Evolutionary conservation across 2,888 invertebrate genomes (phyloP).

Genomic region (Cantharis rufa): DNA sequence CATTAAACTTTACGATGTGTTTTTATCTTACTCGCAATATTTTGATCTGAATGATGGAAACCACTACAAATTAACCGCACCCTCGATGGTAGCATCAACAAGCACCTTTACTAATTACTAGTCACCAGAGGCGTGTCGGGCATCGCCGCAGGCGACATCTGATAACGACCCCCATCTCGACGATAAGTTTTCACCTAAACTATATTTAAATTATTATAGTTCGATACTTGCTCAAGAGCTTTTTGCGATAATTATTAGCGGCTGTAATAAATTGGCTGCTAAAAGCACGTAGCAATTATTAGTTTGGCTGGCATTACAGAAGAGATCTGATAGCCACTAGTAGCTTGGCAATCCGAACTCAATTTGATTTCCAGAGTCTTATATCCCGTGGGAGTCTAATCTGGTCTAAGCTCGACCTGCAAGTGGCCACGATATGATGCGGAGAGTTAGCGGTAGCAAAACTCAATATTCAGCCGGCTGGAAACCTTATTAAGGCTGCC

Average conservation of each 20-base stretch:
- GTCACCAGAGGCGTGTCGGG: conserved; percentile 29
- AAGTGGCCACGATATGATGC: conserved; percentile 54
- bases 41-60: conserved; percentile 40
- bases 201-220: background rate
- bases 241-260: conserved; percentile 7
- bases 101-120: conserved; percentile 44
- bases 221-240: background rate
- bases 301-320: conserved; percentile 42
- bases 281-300: conserved; percentile 43
- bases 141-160: conserved; percentile 34
- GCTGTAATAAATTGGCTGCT: conserved; percentile 7
- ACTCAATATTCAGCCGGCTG: conserved; percentile 58
- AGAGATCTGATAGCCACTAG: conserved; percentile 47
- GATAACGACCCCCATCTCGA: conserved; percentile 35
- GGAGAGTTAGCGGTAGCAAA: conserved; percentile 49
- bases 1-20: conserved; percentile 47
- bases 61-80: conserved; percentile 45
- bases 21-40: conserved; percentile 48
- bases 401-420: conserved; percentile 56
- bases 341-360: conserved; percentile 55
- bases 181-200: conserved; percentile 28
- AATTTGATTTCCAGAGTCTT: conserved; percentile 56
- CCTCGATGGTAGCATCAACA: conserved; percentile 34
- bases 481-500: conserved; percentile 58
- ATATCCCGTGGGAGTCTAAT: conserved; percentile 54